Percentiles rank a stretch among this genome's conserved stretches.
These are phyloP conservation scores for Otocyon megalotis DNA, from an alignment of 2,113 vertebrate species.

Conservation along the genomic window DNA sequence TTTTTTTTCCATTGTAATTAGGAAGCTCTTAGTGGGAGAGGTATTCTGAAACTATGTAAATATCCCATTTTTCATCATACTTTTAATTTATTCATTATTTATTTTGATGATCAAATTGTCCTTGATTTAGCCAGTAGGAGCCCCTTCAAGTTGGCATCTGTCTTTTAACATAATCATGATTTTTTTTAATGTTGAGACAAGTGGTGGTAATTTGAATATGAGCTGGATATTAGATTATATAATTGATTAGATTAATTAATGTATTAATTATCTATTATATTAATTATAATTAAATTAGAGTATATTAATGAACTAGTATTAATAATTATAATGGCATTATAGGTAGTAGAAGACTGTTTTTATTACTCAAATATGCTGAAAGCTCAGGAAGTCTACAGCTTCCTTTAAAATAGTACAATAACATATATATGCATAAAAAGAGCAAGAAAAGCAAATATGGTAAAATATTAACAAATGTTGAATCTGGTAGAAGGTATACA, in stretches of 20 bases:
- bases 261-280: no score
- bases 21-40: background rate
- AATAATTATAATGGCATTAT: background rate
- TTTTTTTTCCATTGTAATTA: background rate
- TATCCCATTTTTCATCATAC: background rate
- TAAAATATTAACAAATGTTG: slow-evolving; percentile 21
- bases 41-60: background rate
- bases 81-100: slow-evolving; percentile 16
- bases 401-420: slow-evolving; percentile 13
- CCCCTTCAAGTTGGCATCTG: background rate
- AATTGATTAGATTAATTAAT: no score
- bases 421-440: background rate
- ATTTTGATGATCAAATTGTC: slow-evolving; percentile 14
- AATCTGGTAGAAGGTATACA: background rate
- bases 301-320: background rate
- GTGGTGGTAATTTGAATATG: background rate
- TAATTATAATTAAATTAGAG: background rate
- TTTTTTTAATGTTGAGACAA: background rate
- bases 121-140: background rate
- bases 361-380: background rate
- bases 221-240: background rate
- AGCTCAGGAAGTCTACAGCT: background rate
- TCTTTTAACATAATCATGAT: background rate
- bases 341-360: slow-evolving; percentile 2
- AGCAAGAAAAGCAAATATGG: background rate